Conservation (phyloP, 2,113 vertebrate species). For the Saguinus midas region DNA sequence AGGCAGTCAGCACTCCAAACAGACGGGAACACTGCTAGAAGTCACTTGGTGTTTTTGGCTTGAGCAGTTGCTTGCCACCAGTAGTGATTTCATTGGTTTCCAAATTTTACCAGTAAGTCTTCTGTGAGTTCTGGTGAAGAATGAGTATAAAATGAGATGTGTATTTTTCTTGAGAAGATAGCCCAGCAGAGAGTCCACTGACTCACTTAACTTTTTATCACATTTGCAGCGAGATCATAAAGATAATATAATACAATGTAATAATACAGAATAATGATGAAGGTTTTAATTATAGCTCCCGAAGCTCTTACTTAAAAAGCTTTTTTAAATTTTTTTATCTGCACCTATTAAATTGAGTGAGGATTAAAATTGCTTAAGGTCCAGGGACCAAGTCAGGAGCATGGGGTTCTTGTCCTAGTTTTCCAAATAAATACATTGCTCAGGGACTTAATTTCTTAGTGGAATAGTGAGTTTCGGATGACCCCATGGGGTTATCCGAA, state of each 20-base stretch:
- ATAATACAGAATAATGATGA: background rate
- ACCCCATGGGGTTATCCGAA: background rate
- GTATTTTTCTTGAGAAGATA: background rate
- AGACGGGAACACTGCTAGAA: background rate
- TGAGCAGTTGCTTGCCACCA: background rate
- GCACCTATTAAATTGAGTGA: background rate
- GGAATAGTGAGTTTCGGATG: background rate
- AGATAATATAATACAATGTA: background rate
- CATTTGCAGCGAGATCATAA: background rate
- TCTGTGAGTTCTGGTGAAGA: background rate
- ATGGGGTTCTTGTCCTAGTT: conserved; percentile 13
- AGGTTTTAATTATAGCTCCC: background rate
- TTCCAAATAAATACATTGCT: conserved; percentile 38
- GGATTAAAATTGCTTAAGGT: conserved; percentile 34
- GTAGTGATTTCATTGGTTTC: background rate
- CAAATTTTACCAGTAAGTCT: background rate
- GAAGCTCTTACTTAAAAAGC: background rate
- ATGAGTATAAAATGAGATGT: background rate
- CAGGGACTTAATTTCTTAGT: background rate
- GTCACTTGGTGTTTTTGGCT: background rate
- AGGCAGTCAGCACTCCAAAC: background rate
- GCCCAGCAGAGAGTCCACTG: background rate
- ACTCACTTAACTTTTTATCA: background rate
- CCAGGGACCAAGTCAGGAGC: background rate
- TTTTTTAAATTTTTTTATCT: background rate